Percentiles rank a stretch among this genome's conserved stretches.
Conservation (phyloP, 2,888 invertebrate genomes). For the Tribolium freemani region DNA sequence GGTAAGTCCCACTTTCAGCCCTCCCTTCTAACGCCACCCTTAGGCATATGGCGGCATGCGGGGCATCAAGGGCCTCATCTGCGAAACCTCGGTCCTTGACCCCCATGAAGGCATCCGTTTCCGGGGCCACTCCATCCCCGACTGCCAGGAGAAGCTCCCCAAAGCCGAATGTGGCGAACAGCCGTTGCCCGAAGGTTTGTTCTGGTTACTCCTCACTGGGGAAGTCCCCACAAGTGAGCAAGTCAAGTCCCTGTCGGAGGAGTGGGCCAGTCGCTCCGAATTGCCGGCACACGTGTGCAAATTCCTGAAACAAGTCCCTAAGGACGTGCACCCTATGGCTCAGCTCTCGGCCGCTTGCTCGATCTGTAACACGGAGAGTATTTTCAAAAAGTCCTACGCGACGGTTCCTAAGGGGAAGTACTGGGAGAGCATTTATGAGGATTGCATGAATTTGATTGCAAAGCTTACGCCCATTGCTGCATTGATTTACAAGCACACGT, state of each 20-base stretch:
- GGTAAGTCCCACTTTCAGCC: conserved; percentile 74
- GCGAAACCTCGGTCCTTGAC: conserved; percentile 95
- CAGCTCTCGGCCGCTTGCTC: conserved; percentile 92
- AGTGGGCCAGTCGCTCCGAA: conserved; percentile 87
- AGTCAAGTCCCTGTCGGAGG: conserved; percentile 76
- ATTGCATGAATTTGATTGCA: conserved; percentile 89
- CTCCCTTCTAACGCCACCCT: neutral
- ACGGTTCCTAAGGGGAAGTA: conserved; percentile 86
- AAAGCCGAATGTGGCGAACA: conserved; percentile 85
- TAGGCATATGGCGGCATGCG: conserved; percentile 94
- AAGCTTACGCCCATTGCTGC: conserved; percentile 90
- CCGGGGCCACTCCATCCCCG: conserved; percentile 93
- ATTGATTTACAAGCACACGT: conserved; percentile 86
- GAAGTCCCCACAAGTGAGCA: conserved; percentile 88
- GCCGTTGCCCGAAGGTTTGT: conserved; percentile 94
- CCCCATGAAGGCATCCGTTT: conserved; percentile 96
- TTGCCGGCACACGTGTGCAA: conserved; percentile 90
- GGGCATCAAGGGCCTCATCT: conserved; percentile 94
- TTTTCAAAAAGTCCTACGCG: conserved; percentile 90
- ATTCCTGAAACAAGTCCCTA: conserved; percentile 91
- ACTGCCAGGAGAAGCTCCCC: conserved; percentile 90
- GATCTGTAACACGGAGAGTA: conserved; percentile 89
- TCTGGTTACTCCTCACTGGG: conserved; percentile 92
- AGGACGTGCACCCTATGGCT: conserved; percentile 91
- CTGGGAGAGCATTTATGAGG: conserved; percentile 89